phyloP scores from a whole-genome alignment of 1,140 invertebrate species.

The Thrips palmi region DNA sequence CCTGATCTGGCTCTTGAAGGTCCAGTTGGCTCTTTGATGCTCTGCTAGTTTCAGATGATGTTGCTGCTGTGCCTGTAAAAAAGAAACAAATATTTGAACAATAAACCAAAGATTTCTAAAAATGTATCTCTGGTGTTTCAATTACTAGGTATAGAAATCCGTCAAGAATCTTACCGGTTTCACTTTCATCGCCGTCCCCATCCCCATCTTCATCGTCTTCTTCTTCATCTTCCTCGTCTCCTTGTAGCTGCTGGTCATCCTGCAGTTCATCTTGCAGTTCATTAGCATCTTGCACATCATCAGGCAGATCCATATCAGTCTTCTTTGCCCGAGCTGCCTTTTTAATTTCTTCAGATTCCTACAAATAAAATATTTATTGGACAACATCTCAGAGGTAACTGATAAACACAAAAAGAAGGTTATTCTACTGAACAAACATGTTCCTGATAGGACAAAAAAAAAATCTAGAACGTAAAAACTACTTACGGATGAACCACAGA shows the following conservation, averaged over 20 bases:
- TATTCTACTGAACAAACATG: neutral
- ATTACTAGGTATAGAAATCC: no score
- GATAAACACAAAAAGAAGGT: slow-evolving; percentile 7
- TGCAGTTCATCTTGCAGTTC: slow-evolving; percentile 21
- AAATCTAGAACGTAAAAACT: neutral
- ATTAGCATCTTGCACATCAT: slow-evolving; percentile 20
- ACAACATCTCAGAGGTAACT: slow-evolving; percentile 11
- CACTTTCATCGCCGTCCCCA: slow-evolving; percentile 24
- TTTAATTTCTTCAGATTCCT: slow-evolving; percentile 21
- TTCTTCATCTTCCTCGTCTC: slow-evolving; percentile 15
- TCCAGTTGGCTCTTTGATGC: no score
- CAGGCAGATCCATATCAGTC: slow-evolving; percentile 33
- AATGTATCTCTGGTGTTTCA: no score
- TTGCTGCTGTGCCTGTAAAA: no score
- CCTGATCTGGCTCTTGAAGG: no score
- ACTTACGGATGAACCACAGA: slow-evolving; percentile 41
- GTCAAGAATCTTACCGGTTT: no score
- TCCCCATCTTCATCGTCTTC: slow-evolving; percentile 15
- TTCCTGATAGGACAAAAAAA: slow-evolving; percentile 1
- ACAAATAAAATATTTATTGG: slow-evolving; percentile 12
- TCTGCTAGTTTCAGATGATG: no score
- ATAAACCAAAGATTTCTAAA: no score
- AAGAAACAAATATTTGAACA: no score
- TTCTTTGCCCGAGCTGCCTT: slow-evolving; percentile 32
- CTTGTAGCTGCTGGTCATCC: slow-evolving; percentile 17